Percentiles rank a stretch among this genome's conserved stretches.
phyloP scores from a whole-genome alignment of 2,113 vertebrate species.

The Rhizomys pruinosus region DNA sequence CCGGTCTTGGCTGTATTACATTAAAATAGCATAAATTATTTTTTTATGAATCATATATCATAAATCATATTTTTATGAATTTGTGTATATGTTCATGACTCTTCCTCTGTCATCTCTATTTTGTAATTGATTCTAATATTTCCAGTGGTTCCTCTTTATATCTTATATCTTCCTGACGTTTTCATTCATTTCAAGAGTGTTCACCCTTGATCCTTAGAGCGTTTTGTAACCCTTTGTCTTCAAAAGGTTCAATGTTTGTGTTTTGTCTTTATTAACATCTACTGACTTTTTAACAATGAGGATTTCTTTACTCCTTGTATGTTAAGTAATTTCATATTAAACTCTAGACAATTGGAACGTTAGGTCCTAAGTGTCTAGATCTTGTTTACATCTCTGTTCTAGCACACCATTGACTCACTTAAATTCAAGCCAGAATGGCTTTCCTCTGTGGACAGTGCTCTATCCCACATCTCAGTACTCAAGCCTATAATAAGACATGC shows the following conservation, averaged over 20 bases:
- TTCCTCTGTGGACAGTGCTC: not conserved
- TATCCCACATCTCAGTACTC: not conserved
- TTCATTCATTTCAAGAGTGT: not conserved
- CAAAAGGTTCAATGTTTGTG: not conserved
- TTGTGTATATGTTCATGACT: not conserved
- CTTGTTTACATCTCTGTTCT: constrained; percentile 17
- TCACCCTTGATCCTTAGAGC: not conserved
- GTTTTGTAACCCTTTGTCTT: not conserved
- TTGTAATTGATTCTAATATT: not conserved
- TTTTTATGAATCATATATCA: too few species aligned
- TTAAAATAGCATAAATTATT: too few species aligned
- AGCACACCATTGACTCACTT: not conserved
- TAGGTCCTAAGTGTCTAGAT: not conserved
- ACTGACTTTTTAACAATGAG: not conserved
- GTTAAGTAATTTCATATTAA: not conserved
- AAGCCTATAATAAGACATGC: too few species aligned
- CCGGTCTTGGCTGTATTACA: too few species aligned
- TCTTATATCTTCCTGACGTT: not conserved
- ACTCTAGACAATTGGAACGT: not conserved
- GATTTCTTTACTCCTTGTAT: not conserved
- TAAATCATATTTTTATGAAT: not conserved
- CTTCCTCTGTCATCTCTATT: not conserved
- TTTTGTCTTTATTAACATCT: not conserved
- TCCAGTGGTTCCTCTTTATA: not conserved
- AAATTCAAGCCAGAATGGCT: not conserved